Base-by-base conservation (phyloP, 2,113 vertebrate genomes). In the Mola mola region DNA sequence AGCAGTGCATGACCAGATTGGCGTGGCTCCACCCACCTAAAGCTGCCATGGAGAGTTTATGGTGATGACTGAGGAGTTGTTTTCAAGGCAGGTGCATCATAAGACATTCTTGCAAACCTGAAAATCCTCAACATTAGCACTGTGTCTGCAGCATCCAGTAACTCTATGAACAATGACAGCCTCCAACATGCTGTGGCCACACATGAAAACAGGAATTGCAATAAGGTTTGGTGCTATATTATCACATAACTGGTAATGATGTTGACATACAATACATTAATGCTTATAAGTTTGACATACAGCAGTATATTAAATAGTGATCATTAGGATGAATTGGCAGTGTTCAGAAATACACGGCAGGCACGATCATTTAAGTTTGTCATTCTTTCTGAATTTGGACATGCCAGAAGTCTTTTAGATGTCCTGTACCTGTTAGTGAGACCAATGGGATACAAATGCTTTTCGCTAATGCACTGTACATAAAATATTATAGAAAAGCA, bases 31-130 rank as follows among this genome's bases (percentile, higher is more conserved):
- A 62, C 76, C 78, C 50, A 46, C 25, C 16, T 37, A 63, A 59
- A 56, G 47, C 28, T 24, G 62, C 66, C 50, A 59, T 6, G 6
- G 17, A 36, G 40, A 26, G 47, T 33, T 34, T 33, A n/a, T 13
- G 16, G 16, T 15, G 38, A 42, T 50, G 68, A 66, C 26, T 67
- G 13, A n/a, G 28, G 34, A 3, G n/a, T 51, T 64, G 46, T 26
- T 62, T 41, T 26, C 48, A 53, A 48, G 37, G 52, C 64, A 70
- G 72, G 75, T 79, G 60, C 2, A 29, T 55, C 68, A 68, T 57
- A 57, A 59, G 22, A 17, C 65, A 78, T 75, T 88, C 71, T 59
- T 37, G n/a, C 22, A 75, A 80, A 80, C 75, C 61, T 64, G 68
- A 78, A 85, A 78, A 69, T 60, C 66, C 40, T 48, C 2, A 6